Evolutionary conservation across 2,888 invertebrate genomes (phyloP).

Genomic region (Macaria notata): DNA sequence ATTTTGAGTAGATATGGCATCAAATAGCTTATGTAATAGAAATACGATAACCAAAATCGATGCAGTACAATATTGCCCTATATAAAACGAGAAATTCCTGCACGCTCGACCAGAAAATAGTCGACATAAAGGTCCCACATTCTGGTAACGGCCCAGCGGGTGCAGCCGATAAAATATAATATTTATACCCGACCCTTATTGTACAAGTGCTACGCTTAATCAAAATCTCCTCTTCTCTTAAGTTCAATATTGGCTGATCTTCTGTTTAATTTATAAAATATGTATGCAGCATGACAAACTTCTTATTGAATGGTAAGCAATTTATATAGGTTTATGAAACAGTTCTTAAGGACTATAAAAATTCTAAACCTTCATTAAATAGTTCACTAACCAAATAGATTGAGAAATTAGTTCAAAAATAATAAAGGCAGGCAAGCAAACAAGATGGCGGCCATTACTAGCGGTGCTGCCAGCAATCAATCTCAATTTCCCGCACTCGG

Average conservation of each 20-base stretch:
- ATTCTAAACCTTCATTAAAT: too few species aligned
- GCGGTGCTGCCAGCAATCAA: conserved; percentile 73
- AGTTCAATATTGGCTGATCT: too few species aligned
- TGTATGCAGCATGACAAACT: too few species aligned
- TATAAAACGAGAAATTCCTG: conserved; percentile 69
- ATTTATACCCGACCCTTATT: conserved; percentile 24
- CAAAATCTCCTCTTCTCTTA: conserved; percentile 7
- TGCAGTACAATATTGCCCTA: conserved; percentile 61
- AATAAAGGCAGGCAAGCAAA: conserved; percentile 57
- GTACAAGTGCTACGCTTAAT: conserved; percentile 13
- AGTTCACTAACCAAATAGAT: neutral
- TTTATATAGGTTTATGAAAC: too few species aligned
- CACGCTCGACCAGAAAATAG: conserved; percentile 75
- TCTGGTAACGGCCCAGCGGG: conserved; percentile 62
- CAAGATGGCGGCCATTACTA: conserved; percentile 60
- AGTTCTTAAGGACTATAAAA: too few species aligned
- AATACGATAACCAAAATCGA: conserved; percentile 55
- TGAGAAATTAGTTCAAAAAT: conserved; percentile 21
- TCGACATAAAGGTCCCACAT: conserved; percentile 75
- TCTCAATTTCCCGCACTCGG: conserved; percentile 76
- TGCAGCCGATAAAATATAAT: conserved; percentile 65
- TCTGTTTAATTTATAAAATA: too few species aligned
- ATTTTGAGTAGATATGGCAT: too few species aligned
- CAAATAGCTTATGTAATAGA: neutral
- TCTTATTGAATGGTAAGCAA: too few species aligned